A percentile compares a stretch with the other conserved stretches of the same genome.
These are phyloP conservation scores for Cerastis leucographa DNA, from an alignment of 2,888 invertebrate genomes.

Conservation along the genomic window DNA sequence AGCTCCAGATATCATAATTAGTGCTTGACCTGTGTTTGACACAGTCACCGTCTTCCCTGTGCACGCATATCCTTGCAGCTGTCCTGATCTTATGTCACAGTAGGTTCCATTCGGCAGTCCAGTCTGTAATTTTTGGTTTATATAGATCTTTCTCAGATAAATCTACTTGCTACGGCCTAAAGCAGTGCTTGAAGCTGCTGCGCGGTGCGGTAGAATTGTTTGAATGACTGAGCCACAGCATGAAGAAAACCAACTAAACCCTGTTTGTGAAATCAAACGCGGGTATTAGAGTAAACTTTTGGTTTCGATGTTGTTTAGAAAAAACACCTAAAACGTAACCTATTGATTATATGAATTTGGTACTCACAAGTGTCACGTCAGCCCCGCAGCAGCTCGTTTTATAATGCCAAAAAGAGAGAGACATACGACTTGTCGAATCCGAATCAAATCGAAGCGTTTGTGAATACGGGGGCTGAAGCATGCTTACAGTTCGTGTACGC, in stretches of 20 bases:
- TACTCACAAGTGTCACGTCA: background rate
- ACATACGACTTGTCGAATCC: too few species aligned
- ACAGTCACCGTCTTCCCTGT: constrained; percentile 92
- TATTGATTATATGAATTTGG: background rate
- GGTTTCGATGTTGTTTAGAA: background rate
- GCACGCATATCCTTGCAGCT: constrained; percentile 85
- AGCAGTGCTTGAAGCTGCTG: background rate
- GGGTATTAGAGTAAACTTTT: background rate
- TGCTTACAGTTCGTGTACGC: background rate
- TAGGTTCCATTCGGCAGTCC: constrained; percentile 93
- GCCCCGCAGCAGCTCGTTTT: too few species aligned
- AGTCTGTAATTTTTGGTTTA: constrained; percentile 80
- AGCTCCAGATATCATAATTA: constrained; percentile 86
- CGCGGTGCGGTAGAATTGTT: background rate
- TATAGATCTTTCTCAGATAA: background rate
- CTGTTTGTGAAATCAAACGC: background rate
- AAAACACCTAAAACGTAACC: background rate
- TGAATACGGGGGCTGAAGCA: too few species aligned
- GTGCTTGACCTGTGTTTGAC: constrained; percentile 86
- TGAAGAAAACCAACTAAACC: background rate
- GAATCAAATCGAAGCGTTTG: too few species aligned
- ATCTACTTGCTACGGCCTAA: background rate
- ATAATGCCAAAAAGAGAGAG: too few species aligned
- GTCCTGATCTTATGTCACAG: constrained; percentile 94
- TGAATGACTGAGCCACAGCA: background rate